A percentile compares a stretch with the other conserved stretches of the same genome.
phyloP scores from a whole-genome alignment of 2,113 vertebrate species.

The Thalassarche chlororhynchos region DNA sequence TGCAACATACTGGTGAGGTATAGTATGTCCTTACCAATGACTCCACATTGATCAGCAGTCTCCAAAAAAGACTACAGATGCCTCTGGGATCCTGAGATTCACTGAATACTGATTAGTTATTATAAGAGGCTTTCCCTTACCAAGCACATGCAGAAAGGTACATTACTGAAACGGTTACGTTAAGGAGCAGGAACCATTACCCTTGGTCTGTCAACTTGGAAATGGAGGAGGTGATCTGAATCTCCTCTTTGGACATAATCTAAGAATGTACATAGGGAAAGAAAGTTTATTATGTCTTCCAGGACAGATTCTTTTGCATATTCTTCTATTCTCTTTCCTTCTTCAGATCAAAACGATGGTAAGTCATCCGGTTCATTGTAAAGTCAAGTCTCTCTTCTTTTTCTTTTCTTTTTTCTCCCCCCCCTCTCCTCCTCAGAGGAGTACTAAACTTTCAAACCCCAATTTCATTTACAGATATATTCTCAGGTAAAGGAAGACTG shows the following conservation, averaged over 20 bases:
- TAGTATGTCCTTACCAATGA: not conserved
- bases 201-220: not conserved
- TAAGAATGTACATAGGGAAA: not conserved
- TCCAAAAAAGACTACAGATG: not conserved
- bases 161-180: fast-evolving
- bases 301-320: not conserved
- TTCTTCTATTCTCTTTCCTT: not conserved
- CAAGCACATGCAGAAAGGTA: not conserved
- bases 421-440: not conserved
- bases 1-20: not conserved
- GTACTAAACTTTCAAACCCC: not conserved
- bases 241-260: not conserved
- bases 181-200: not conserved
- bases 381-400: not conserved
- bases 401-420: not conserved
- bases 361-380: not conserved
- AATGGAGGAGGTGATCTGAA: not conserved
- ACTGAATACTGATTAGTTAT: too few relatives aligned
- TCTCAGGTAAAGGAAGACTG: not conserved
- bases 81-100: too few relatives aligned
- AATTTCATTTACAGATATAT: not conserved
- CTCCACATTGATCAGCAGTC: not conserved
- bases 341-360: not conserved
- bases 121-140: not conserved
- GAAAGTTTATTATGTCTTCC: not conserved